Base-by-base conservation (phyloP, 2,797 vertebrate genomes). In the Sylvia borin region DNA sequence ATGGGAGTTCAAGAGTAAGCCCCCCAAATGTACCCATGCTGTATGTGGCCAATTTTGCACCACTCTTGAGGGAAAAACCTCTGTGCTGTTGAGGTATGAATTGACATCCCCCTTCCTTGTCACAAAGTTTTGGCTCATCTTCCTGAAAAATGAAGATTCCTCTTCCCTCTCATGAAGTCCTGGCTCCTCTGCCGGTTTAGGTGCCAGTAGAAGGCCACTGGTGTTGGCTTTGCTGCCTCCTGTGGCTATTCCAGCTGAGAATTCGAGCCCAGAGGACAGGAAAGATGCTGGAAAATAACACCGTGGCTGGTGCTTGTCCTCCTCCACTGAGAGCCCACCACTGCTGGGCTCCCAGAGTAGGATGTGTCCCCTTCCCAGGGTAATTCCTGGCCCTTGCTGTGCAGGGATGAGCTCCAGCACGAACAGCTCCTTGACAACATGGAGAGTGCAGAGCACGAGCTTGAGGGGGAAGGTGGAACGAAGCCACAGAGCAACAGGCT, bases 1-100 rank as follows among this genome's bases (percentile, higher is more conserved):
- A 98, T 99, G 66, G 98, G 98, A 65, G 97, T 99, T 92, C 98
- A 98, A 66, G 98, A 98, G 99, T 99, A 96, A 94, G 99, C 71
- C 68, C 20, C 51, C 7, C 2, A 8, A 25, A 71, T 57, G 19
- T 17, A 1, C 26, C 57, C 3, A 0, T 38, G 60, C 55, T 89
- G 60, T 42, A 10, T 65, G 80, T 40, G 51, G 65, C 42, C 40
- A 45, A 4, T 19, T 60, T 45, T 75, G 73, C 40, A 40, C 24
- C 73, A 20, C 20, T 16, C 8, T 3, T 38, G 64, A 29, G 48
- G 72, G 57, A 31, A 76, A 70, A 16, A 18, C 7, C 48, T 40
- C 62, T 40, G 31, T 36, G 60, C 27, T 36, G 55, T 48, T 0
- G 0, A 51, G 58, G 31, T 21, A 36, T 40, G 43, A 60, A 40